Conservation (phyloP, 2,113 vertebrate genomes). For the Maccullochella peelii region DNA sequence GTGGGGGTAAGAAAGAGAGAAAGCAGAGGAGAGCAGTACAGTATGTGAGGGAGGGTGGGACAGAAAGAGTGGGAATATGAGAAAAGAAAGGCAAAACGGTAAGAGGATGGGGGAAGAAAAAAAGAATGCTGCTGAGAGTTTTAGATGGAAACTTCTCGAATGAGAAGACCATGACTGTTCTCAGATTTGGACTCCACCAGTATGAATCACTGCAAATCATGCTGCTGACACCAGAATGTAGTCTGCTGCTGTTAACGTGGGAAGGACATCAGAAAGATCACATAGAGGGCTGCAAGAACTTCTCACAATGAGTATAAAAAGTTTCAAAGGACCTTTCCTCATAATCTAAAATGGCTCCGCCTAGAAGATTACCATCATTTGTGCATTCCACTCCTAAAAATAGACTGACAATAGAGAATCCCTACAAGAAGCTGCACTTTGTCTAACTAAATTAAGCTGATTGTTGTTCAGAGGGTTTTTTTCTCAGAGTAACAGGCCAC, state of each 20-base stretch:
- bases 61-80: constrained; percentile 42
- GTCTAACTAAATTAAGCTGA: constrained; percentile 38
- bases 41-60: constrained; percentile 38
- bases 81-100: constrained; percentile 52
- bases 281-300: constrained; percentile 14
- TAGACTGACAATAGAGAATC: constrained; percentile 68
- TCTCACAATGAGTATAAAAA: constrained; percentile 48
- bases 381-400: constrained; percentile 72
- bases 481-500: background rate
- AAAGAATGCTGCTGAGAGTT: constrained; percentile 37
- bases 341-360: constrained; percentile 60
- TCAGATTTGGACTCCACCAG: constrained; percentile 53
- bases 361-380: constrained; percentile 69
- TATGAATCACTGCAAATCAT: constrained; percentile 62
- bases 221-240: constrained; percentile 39
- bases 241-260: constrained; percentile 42
- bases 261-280: constrained; percentile 33
- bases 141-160: constrained; percentile 75
- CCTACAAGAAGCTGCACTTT: constrained; percentile 52
- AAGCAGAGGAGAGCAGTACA: constrained; percentile 44
- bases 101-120: background rate
- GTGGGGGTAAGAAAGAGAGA: constrained; percentile 17
- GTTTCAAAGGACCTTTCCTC: constrained; percentile 55
- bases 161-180: constrained; percentile 67
- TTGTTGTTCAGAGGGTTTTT: constrained; percentile 41